Conservation (phyloP, 2,888 invertebrate species). For the Lithodes maja region DNA sequence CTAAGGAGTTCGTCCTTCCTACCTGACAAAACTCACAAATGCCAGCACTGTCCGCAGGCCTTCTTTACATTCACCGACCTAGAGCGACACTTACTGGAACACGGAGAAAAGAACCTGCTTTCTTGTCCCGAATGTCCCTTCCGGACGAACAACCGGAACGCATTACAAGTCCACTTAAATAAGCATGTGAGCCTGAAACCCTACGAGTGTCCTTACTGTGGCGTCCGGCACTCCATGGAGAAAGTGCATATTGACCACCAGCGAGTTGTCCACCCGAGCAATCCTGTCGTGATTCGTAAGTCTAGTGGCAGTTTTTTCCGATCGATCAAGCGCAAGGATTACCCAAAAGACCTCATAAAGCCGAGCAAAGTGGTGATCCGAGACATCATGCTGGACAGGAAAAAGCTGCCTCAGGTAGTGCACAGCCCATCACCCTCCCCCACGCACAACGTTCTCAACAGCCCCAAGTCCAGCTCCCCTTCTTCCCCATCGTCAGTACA, state of each 20-base stretch:
- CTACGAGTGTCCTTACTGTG: slow-evolving; percentile 23
- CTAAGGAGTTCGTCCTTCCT: not conserved
- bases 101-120: not conserved
- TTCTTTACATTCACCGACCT: not conserved
- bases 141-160: not conserved
- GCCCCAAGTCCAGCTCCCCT: slow-evolving; percentile 20
- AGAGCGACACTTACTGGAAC: not conserved
- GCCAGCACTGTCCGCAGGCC: not conserved
- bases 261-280: not conserved
- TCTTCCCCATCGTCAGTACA: slow-evolving; percentile 5
- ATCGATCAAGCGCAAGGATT: not conserved
- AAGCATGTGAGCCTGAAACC: slow-evolving; percentile 3
- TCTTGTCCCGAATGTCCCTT: slow-evolving; percentile 25
- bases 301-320: not conserved
- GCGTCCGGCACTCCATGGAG: not conserved
- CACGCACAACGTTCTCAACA: slow-evolving; percentile 21
- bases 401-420: not conserved
- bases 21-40: not conserved
- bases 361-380: not conserved
- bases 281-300: not conserved
- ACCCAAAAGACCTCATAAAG: not conserved
- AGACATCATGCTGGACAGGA: not conserved
- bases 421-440: slow-evolving; percentile 26
- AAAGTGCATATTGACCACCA: slow-evolving; percentile 16
- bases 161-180: not conserved